These are phyloP conservation scores for Drosophila vallismaia DNA, from an alignment of 2,888 invertebrate genomes.

Conservation along the genomic window DNA sequence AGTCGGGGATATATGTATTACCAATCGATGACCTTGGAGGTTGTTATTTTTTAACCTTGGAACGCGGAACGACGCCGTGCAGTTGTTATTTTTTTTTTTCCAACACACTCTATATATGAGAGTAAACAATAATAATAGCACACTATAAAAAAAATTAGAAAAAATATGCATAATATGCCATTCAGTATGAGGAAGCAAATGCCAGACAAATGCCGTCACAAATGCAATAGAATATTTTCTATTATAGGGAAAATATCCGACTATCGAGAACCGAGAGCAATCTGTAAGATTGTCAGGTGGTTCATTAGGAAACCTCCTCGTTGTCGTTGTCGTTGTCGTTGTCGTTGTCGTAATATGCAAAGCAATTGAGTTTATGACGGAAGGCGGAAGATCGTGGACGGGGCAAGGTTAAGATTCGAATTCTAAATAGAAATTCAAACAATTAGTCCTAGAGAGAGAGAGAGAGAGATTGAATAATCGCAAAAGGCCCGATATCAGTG, in stretches of 20 bases:
- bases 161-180: constrained; percentile 56
- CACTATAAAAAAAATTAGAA: constrained; percentile 18
- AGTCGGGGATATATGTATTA: neutral
- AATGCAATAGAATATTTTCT: constrained; percentile 19
- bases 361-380: constrained; percentile 39
- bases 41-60: constrained; percentile 84
- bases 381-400: constrained; percentile 13
- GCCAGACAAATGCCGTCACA: constrained; percentile 44
- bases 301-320: constrained; percentile 13
- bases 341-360: constrained; percentile 3
- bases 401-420: constrained; percentile 2
- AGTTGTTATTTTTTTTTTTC: constrained; percentile 48
- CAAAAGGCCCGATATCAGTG: neutral
- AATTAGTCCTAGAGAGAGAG: constrained; percentile 6
- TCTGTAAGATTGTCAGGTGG: constrained; percentile 39
- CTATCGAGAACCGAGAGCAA: constrained; percentile 7
- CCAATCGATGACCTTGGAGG: constrained; percentile 82
- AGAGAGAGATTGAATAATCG: constrained; percentile 19
- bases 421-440: neutral
- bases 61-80: constrained; percentile 36
- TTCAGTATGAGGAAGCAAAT: constrained; percentile 63
- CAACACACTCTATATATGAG: constrained; percentile 54
- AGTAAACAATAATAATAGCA: constrained; percentile 64
- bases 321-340: constrained; percentile 5
- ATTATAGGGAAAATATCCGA: neutral